phyloP scores from a whole-genome alignment of 2,888 invertebrate species.

The Mylabris sibirica region DNA sequence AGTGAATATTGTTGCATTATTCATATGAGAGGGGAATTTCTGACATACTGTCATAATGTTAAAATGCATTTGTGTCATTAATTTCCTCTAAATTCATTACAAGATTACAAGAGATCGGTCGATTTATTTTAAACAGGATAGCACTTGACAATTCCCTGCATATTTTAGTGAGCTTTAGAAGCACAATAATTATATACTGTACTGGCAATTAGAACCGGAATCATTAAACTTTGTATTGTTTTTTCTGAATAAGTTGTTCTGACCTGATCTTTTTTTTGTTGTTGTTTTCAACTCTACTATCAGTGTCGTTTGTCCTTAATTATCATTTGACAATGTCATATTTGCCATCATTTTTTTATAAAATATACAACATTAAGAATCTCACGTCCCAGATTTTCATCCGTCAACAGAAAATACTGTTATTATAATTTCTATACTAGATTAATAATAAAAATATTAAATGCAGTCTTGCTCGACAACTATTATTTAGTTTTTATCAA shows the following conservation, averaged over 20 bases:
- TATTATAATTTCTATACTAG: not conserved
- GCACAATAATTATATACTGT: too few relatives aligned
- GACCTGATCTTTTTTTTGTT: not conserved
- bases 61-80: conserved; percentile 36
- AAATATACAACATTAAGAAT: not conserved
- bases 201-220: too few relatives aligned
- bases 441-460: not conserved
- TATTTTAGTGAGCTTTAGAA: not conserved
- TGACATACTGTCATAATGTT: conserved; percentile 40
- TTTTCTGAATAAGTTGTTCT: not conserved
- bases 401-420: conserved; percentile 1
- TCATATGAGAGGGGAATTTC: conserved; percentile 35
- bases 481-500: not conserved
- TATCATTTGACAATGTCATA: not conserved
- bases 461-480: conserved; percentile 6
- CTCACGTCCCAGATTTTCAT: conserved; percentile 10
- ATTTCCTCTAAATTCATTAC: conserved; percentile 9
- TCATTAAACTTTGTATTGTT: too few relatives aligned
- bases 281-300: not conserved
- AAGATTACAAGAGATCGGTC: not conserved
- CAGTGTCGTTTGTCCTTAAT: not conserved
- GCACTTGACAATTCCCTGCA: not conserved
- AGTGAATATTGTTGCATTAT: conserved; percentile 38
- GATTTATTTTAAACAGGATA: not conserved
- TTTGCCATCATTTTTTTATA: not conserved